Base-by-base conservation (phyloP, 2,888 invertebrate genomes). In the Hoplodrina ambigua region DNA sequence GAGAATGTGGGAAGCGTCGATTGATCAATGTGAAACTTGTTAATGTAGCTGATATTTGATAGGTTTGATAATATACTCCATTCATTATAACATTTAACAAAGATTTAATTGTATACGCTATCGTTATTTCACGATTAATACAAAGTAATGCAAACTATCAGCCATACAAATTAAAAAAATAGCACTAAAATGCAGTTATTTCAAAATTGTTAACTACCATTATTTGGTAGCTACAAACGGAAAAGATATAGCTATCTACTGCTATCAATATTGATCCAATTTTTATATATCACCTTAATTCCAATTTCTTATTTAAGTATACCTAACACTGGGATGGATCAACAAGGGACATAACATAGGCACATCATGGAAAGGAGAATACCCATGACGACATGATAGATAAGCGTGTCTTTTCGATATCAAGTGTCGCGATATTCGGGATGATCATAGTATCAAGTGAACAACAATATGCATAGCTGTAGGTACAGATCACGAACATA, bases 401-500 rank as follows among this genome's bases (percentile, higher is more conserved):
- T 46, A 4, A 46, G 13, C 30, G 10, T 4, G 41, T 44, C 25
- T 63, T 57, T 63, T 15, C 1, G 7, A 46, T 19, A 33, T 17
- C 19, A 13, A 2, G 2, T 41, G 11, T 41, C 11, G 15, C 20
- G 15, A 52, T 17, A 30, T 37, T 15, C 2, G 13, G 52, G 49
- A 44, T 50, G 49, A 44, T n/a, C 11, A 20, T 41, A 46, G 19
- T 10, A 46, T 6, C 4, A 54, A 57, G 37, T 25, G 72, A 50
- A 60, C 33, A 49, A 33, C 25, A 13, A 57, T 54, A n/a, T 11
- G 5, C n/a, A 7, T 41, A 55, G 7, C 7, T 53, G 50, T 53
- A 78, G 55, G 53, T 72, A 65, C 54, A 54, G 30, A 49, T 69
- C 75, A 82, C 79, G 72, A 78, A 68, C 76, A 69, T 75, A 69